A percentile compares a stretch with the other conserved stretches of the same genome.
Evolutionary conservation across 2,888 invertebrate genomes (phyloP).

Genomic region (Nematopogon swammerdamellus): DNA sequence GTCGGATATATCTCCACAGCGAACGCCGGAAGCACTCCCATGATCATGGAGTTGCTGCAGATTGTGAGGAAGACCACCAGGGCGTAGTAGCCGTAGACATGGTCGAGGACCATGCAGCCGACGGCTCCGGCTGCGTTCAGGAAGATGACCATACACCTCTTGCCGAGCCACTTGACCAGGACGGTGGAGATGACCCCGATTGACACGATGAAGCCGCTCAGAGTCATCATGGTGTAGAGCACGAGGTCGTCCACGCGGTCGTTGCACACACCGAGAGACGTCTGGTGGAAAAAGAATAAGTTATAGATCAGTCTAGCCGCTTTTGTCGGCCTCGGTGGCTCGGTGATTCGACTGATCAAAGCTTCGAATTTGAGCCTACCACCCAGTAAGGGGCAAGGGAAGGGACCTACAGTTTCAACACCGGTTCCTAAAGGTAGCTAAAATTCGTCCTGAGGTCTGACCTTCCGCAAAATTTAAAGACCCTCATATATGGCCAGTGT

Average conservation of each 20-base stretch:
- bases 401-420: no score
- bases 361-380: no score
- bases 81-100: neutral
- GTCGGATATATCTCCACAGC: conserved; percentile 43
- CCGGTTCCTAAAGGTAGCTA: no score
- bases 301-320: no score
- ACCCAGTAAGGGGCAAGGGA: no score
- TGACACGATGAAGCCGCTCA: neutral
- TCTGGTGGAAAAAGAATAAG: neutral
- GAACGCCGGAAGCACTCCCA: conserved; percentile 32
- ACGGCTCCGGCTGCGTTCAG: neutral
- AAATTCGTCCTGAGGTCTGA: no score
- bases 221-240: neutral
- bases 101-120: neutral
- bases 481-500: no score
- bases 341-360: no score
- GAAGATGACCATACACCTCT: neutral
- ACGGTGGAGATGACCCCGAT: neutral
- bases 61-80: neutral
- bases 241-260: neutral
- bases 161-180: neutral
- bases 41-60: neutral
- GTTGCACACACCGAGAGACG: neutral
- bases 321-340: no score
- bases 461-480: no score